These are phyloP conservation scores for Nannospalax galili DNA, from an alignment of 2,113 vertebrate genomes.

Conservation along the genomic window DNA sequence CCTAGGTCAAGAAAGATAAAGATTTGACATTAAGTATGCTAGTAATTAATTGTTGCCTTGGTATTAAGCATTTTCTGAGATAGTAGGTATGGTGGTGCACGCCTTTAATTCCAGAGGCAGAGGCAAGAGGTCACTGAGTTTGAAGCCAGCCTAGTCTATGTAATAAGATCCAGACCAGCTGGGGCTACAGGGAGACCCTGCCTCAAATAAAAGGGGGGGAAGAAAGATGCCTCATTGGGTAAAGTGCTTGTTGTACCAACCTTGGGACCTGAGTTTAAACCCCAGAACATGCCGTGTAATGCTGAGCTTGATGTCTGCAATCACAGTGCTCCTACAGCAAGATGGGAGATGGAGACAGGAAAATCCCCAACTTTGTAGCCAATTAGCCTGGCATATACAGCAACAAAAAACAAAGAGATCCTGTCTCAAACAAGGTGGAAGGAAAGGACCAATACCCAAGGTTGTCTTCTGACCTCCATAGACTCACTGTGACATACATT, in stretches of 20 bases:
- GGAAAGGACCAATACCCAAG: neutral
- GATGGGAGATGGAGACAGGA: neutral
- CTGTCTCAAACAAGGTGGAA: neutral
- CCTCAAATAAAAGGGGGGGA: too few species aligned
- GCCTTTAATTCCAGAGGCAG: neutral
- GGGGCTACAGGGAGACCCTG: too few species aligned
- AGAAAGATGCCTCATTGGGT: neutral
- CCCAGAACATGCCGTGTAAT: neutral
- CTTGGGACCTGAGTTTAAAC: neutral
- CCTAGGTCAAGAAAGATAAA: neutral
- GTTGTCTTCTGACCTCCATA: neutral
- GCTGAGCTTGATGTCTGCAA: neutral
- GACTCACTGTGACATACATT: neutral
- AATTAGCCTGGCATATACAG: neutral
- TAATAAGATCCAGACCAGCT: neutral
- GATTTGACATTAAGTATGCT: constrained; percentile 25
- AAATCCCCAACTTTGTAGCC: neutral
- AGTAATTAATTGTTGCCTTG: neutral
- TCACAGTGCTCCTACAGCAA: neutral
- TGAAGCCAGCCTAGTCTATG: neutral
- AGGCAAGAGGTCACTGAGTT: neutral
- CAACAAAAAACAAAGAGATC: too few species aligned
- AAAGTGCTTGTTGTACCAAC: neutral
- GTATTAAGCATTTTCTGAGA: neutral
- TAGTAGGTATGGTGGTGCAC: neutral